A percentile compares a stretch with the other conserved stretches of the same genome.
Evolutionary conservation across 2,797 vertebrate species (phyloP).

Genomic region (Sorex maritimensis): DNA sequence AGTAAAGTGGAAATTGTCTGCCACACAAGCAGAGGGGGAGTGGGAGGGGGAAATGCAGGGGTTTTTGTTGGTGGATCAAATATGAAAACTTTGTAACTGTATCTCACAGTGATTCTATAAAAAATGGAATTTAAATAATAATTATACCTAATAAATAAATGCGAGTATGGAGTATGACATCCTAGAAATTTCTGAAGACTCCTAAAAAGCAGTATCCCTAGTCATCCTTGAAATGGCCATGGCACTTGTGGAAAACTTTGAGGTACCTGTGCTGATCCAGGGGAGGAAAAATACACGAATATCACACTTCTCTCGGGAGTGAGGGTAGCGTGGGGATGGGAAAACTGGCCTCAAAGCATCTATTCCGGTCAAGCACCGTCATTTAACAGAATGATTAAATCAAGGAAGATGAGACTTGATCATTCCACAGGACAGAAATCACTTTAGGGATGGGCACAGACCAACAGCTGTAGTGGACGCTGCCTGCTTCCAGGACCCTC

Average conservation of each 20-base stretch:
- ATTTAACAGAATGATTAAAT: too few species aligned
- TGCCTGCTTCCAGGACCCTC: slow-evolving; percentile 61
- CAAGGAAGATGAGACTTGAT: background rate
- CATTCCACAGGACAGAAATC: background rate
- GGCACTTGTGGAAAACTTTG: background rate
- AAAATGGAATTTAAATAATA: too few species aligned
- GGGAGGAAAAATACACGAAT: background rate
- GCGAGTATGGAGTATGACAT: background rate
- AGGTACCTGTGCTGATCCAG: background rate
- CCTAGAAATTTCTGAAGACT: background rate
- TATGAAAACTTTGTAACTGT: too few species aligned
- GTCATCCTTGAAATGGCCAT: background rate
- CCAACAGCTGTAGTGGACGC: fast-evolving
- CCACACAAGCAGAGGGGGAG: too few species aligned
- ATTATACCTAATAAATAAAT: background rate
- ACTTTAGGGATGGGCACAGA: background rate
- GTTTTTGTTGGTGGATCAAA: too few species aligned
- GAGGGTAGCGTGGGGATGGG: too few species aligned
- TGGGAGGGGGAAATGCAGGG: too few species aligned
- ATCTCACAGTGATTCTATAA: too few species aligned
- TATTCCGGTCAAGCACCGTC: too few species aligned
- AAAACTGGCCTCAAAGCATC: background rate
- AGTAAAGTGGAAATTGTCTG: too few species aligned
- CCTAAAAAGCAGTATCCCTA: background rate
- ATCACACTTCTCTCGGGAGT: too few species aligned